These are phyloP conservation scores for Melanocharis versteri DNA, from an alignment of 2,113 vertebrate genomes.

Conservation along the genomic window DNA sequence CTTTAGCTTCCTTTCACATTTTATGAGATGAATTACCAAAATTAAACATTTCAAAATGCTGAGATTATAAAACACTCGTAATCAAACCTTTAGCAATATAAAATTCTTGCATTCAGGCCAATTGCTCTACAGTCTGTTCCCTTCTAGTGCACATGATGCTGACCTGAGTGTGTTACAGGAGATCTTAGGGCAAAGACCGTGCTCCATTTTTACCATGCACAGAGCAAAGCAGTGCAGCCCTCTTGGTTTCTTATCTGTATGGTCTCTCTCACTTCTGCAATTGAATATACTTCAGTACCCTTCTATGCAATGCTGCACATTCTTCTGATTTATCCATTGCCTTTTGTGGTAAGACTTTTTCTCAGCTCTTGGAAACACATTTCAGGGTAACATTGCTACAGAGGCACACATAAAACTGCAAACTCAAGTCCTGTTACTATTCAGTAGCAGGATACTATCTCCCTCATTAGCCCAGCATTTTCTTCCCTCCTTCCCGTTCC, in stretches of 20 bases:
- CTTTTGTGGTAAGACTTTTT: neutral
- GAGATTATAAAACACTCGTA: neutral
- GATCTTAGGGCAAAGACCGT: neutral
- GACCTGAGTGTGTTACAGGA: neutral
- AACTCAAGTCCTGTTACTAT: neutral
- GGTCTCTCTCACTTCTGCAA: neutral
- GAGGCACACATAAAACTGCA: neutral
- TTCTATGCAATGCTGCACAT: neutral
- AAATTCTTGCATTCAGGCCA: neutral
- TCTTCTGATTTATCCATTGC: neutral
- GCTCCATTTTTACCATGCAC: neutral
- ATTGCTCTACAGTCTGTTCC: neutral
- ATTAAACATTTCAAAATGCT: conserved; percentile 25
- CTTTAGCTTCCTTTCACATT: conserved; percentile 7
- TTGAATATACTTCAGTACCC: neutral
- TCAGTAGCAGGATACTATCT: neutral
- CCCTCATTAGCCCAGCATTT: neutral
- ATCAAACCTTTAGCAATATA: neutral
- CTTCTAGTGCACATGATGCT: neutral
- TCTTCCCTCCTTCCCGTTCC: neutral
- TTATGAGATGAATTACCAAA: neutral
- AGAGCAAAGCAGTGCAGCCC: neutral
- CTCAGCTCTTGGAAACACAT: neutral
- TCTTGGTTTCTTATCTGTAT: neutral
- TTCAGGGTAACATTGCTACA: neutral